Percentiles rank a stretch among this genome's conserved stretches.
Evolutionary conservation across 1,140 invertebrate species (phyloP).

Genomic region (Branchinecta lindahli): DNA sequence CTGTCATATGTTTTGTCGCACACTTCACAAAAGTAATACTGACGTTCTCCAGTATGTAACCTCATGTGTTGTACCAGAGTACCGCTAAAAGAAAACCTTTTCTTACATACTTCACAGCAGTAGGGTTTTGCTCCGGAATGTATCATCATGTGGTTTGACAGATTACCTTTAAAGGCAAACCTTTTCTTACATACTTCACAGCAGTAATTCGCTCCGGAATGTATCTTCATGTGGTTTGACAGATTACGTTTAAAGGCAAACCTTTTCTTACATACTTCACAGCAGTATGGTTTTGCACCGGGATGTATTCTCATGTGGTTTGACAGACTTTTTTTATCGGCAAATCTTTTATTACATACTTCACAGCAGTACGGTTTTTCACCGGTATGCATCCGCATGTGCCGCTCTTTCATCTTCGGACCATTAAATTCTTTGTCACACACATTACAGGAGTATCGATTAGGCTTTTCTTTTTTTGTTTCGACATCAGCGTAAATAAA

Average conservation of each 20-base stretch:
- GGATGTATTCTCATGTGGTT: constrained; percentile 64
- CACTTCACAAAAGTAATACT: constrained; percentile 11
- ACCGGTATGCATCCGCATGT: constrained; percentile 89
- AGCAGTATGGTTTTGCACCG: constrained; percentile 49
- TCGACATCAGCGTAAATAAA: too few relatives aligned
- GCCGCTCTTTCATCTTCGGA: constrained; percentile 86
- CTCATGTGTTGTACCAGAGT: neutral
- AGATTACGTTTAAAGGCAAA: constrained; percentile 96
- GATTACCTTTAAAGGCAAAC: constrained; percentile 88
- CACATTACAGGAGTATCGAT: too few relatives aligned
- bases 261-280: constrained; percentile 82
- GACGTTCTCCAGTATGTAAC: neutral
- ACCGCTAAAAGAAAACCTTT: constrained; percentile 83
- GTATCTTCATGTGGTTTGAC: constrained; percentile 93
- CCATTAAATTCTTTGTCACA: constrained; percentile 93
- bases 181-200: constrained; percentile 86
- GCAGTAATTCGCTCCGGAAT: constrained; percentile 94
- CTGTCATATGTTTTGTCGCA: constrained; percentile 27
- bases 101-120: constrained; percentile 94
- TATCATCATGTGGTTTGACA: constrained; percentile 83
- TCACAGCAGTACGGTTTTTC: constrained; percentile 98
- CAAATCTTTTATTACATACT: constrained; percentile 96
- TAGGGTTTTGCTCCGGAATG: constrained; percentile 98
- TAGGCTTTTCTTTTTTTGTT: constrained; percentile 29
- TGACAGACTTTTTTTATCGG: constrained; percentile 66